phyloP scores from a whole-genome alignment of 2,113 vertebrate genomes.

The Arvicanthis niloticus region DNA sequence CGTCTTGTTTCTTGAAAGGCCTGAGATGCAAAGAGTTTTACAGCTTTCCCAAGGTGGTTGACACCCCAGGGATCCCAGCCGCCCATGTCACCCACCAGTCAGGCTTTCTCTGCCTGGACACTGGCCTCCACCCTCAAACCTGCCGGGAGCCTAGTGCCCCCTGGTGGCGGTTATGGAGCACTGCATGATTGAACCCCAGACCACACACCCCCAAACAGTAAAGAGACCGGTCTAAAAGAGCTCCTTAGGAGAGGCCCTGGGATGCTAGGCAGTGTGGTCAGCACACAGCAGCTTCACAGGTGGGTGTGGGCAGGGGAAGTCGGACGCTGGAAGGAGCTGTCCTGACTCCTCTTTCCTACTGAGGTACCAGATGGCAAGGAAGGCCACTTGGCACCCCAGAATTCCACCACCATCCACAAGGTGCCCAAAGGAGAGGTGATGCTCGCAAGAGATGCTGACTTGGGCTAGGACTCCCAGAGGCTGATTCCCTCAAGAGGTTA shows the following conservation, averaged over 20 bases:
- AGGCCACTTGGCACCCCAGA: background rate
- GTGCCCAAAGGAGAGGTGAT: background rate
- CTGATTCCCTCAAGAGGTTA: background rate
- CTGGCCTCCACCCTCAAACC: background rate
- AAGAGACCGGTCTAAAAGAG: too few species aligned
- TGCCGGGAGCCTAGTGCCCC: slow-evolving; percentile 48
- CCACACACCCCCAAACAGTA: background rate
- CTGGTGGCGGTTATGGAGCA: slow-evolving; percentile 26
- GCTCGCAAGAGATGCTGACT: background rate
- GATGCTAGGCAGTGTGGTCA: background rate
- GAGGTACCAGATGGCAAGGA: background rate
- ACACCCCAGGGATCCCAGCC: too few species aligned
- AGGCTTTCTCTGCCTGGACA: background rate
- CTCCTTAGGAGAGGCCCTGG: background rate
- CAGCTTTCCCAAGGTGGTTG: background rate
- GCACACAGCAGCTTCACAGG: background rate
- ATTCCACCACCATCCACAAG: fast-evolving
- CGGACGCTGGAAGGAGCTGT: background rate
- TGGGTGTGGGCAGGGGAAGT: fast-evolving
- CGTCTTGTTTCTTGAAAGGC: fast-evolving
- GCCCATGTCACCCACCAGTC: fast-evolving
- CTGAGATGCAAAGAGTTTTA: background rate
- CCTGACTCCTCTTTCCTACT: background rate
- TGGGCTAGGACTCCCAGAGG: too few species aligned
- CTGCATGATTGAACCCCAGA: background rate